Percentiles rank a stretch among this genome's conserved stretches.
Evolutionary conservation across 2,888 invertebrate species (phyloP).

Genomic region (Protophormia terraenovae): DNA sequence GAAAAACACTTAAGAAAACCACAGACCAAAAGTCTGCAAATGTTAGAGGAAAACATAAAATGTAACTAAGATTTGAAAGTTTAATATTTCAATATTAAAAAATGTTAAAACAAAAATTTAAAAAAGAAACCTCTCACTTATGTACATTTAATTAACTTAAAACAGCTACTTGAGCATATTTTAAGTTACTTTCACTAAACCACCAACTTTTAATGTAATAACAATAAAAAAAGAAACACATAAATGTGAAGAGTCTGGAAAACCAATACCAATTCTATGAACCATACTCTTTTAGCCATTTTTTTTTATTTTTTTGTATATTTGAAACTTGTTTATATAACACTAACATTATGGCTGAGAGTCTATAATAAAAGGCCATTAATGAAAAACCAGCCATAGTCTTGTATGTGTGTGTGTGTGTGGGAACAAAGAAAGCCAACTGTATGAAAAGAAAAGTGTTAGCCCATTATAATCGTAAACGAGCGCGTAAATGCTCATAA

Average conservation of each 20-base stretch:
- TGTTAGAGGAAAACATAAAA: too few relatives aligned
- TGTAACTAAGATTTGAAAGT: too few relatives aligned
- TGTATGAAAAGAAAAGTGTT: conserved; percentile 48
- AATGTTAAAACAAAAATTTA: too few relatives aligned
- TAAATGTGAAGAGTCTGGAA: background rate
- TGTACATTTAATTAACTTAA: conserved; percentile 3
- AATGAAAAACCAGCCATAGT: conserved; percentile 38
- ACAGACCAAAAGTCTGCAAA: background rate
- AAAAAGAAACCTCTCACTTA: background rate
- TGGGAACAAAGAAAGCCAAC: background rate
- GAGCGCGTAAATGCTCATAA: conserved; percentile 75
- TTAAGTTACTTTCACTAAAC: conserved; percentile 5
- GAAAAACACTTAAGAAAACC: background rate
- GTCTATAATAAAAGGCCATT: conserved; percentile 52
- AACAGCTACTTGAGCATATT: conserved; percentile 11
- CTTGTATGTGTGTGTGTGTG: too few relatives aligned
- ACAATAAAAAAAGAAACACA: background rate
- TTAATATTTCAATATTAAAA: background rate
- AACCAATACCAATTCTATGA: background rate
- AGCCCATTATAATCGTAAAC: conserved; percentile 62
- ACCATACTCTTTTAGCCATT: too few relatives aligned
- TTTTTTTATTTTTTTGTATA: too few relatives aligned
- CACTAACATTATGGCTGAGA: conserved; percentile 19
- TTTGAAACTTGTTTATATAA: too few relatives aligned
- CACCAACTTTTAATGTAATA: background rate